Base-by-base conservation (phyloP, 2,113 vertebrate genomes). In the Crotalus viridis region DNA sequence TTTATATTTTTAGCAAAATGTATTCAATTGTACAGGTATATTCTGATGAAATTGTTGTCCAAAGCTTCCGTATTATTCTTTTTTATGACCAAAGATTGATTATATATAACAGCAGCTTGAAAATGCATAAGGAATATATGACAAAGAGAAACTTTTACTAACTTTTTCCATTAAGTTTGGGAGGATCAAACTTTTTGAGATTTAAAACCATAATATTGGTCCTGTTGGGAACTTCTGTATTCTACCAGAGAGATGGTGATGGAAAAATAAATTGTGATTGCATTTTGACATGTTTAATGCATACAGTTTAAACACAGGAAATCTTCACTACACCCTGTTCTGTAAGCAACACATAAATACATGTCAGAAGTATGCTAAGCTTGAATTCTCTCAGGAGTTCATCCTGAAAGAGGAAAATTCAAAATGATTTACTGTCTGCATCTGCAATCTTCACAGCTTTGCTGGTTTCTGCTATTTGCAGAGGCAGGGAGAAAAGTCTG, bases 331-430 rank as follows among this genome's bases (percentile, higher is more conserved):
- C 95, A 93, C 87, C 85, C 94, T 90, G 56, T 96, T 95, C 61
- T 89, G 57, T 85, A 90, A 93, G 92, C 91, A 96, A 86, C 90
- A 90, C 81, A 95, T 96, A 96, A 97, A 95, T 94, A 94, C 85
- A 93, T 0, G 43, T 95, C 96, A 97, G 94, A 93, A 87, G 94
- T 96, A 94, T 91, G 92, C 93, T 93, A 93, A 97, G 94, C 90
- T 93, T 91, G 81, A 96, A 94, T 95, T 81, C 89, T 95, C 95
- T 85, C 94, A 96, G 95, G 97, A 97, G 94, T 86, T 96, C 94
- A 94, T 97, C 96, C 95, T 93, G 90, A 95, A 96, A 97, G 95
- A 94, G 89, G 88, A 88, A 97, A 97, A 96, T 95, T 94, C 85
- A 92, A n/a, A 57, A 90, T 96, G 95, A 97, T 97, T 97, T 97